Percentiles rank a stretch among this genome's conserved stretches.
phyloP scores from a whole-genome alignment of 2,888 invertebrate species.

The Papilio gigon region DNA sequence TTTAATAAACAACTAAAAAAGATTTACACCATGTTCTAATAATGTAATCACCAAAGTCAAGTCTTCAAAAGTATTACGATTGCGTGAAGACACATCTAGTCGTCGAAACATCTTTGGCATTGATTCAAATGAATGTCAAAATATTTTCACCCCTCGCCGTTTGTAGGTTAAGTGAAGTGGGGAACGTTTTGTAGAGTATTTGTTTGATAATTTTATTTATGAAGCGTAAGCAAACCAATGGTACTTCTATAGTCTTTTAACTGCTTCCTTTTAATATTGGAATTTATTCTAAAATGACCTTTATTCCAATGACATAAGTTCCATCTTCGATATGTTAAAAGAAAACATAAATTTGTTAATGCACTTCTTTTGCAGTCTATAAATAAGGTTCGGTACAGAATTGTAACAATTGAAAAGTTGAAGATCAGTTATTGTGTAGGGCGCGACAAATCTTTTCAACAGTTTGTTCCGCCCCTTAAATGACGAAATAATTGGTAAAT shows the following conservation, averaged over 20 bases:
- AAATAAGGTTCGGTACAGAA: constrained; percentile 65
- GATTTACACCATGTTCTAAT: neutral
- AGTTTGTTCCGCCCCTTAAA: constrained; percentile 69
- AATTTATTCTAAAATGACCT: constrained; percentile 24
- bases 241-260: constrained; percentile 47
- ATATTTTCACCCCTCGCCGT: constrained; percentile 71
- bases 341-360: constrained; percentile 36
- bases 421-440: constrained; percentile 62
- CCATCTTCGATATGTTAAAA: constrained; percentile 4
- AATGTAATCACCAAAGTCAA: neutral
- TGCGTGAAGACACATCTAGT: constrained; percentile 48
- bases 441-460: constrained; percentile 69
- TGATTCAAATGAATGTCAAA: constrained; percentile 67
- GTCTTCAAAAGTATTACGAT: neutral
- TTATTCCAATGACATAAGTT: constrained; percentile 38
- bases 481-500: constrained; percentile 64
- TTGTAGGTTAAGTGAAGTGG: constrained; percentile 74
- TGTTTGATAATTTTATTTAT: constrained; percentile 77
- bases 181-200: constrained; percentile 64
- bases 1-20: neutral
- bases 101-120: constrained; percentile 22
- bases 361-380: constrained; percentile 52
- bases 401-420: constrained; percentile 70
- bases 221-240: constrained; percentile 69
- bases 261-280: constrained; percentile 26